Base-by-base conservation (phyloP, 1,140 invertebrate genomes). In the Tribolium madens region DNA sequence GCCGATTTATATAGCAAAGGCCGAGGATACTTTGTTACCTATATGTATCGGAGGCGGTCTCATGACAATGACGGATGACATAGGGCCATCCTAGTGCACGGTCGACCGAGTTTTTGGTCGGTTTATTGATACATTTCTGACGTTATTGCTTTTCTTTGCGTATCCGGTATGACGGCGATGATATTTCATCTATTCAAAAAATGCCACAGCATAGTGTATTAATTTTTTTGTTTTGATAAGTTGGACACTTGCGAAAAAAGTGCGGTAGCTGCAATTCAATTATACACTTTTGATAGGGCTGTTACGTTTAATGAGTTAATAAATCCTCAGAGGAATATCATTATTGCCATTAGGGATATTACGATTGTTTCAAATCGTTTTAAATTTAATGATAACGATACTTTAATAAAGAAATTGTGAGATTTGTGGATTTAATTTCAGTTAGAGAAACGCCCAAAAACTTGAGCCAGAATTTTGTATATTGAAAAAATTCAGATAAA, bases 1-100 rank as follows among this genome's bases (percentile, higher is more conserved):
- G 80, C 77, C 81, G 78, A 81, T 81, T 82, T 82, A 82, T 82
- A 82, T 82, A 64, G 76, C 64, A 64, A 26, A 21, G 17, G 64
- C 64, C 78, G 68, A 47, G 47, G 78, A 81, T 80, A 80, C 76
- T 81, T 81, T 78, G 77, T 77, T 80, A 81, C 78, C 79, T 79
- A 75, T 77, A 79, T 77, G 74, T 79, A 79, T 81, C 33, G 57
- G 72, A 26, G 60, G 73, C 76, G 76, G 76, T 21, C 47, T 18
- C 53, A 13, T 36, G 81, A 81, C 81, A 82, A 69, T 79, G 81
- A 82, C 75, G 73, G 76, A 82, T 82, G 80, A 68, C 60, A 47
- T 68, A 21, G 68, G 73, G 69, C 72, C 75, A 75, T 77, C 78
- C 26, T 26, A 47, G 21, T 71, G 76, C 47, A 72, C 76, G 78